Base-by-base conservation (phyloP, 1,140 invertebrate genomes). In the Euwallacea fornicatus region DNA sequence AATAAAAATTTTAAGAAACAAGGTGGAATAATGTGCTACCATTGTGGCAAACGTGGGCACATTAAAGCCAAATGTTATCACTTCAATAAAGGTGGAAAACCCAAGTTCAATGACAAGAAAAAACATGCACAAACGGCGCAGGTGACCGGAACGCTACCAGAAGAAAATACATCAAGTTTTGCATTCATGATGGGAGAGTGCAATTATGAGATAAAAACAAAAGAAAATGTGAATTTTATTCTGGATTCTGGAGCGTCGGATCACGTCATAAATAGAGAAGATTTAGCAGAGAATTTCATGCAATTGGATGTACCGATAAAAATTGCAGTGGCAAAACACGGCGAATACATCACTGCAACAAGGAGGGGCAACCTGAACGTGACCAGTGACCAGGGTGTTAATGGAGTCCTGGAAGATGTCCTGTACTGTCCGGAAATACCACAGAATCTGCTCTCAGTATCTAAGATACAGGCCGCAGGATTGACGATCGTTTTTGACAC, bases 341-440 rank as follows among this genome's bases (percentile, higher is more conserved):
- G 21, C 9, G 9, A 11, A 2, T 13, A 9, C 16, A 33, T 58
- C 9, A 13, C 7, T 2, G 55, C 55, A 15, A 58, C 55, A 16
- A 58, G 16, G 16, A 33, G 16, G n/a, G 55, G 55, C 8, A 50
- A 6, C 13, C 13, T 58, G 9, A 58, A 58, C 7, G 16, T 58
- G 2, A 33, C 21, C 9, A 58, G n/a, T 10, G 16, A 58, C 21
- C 16, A n/a, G 9, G 55, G 55, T 2, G 2, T 58, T 2, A 58
- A 58, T 9, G 55, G 55, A 33, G 16, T 33, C 3, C 16, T 66
- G 44, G 46, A 66, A 55, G 16, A 66, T 7, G 46, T 55, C 13
- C 64, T 66, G 10, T 58, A 61, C 7, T 61, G 15, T 2, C 46
- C 47, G 6, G 44, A 42, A 58, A 2, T 53, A 41, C 53, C 33